phyloP scores from a whole-genome alignment of 2,888 invertebrate genomes.

The Steinernema carpocapsae region DNA sequence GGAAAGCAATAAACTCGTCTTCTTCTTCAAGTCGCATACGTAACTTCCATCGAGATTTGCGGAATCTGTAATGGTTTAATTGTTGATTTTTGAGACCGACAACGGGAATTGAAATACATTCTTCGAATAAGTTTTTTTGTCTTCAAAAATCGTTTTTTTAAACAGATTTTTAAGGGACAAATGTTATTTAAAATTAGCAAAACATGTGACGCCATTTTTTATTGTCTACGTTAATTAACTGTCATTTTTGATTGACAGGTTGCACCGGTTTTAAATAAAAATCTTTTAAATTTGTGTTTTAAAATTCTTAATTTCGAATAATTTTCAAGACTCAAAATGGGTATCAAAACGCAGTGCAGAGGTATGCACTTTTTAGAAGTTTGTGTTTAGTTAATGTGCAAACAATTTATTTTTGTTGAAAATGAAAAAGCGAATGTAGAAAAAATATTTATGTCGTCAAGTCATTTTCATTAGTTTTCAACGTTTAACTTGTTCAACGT shows the following conservation, averaged over 20 bases:
- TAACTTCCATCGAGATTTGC: slow-evolving; percentile 58
- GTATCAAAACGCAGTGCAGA: too few species aligned
- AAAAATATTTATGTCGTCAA: too few species aligned
- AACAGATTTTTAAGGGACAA: neutral
- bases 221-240: neutral
- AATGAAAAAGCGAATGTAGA: too few species aligned
- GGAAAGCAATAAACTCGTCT: slow-evolving; percentile 61
- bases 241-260: too few species aligned
- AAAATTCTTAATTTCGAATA: too few species aligned
- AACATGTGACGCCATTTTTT: neutral
- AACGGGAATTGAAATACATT: neutral
- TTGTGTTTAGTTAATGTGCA: too few species aligned
- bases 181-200: slow-evolving; percentile 12
- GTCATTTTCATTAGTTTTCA: too few species aligned
- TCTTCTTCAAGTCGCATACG: slow-evolving; percentile 62
- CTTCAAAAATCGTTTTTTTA: too few species aligned
- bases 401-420: too few species aligned
- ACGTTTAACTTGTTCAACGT: neutral
- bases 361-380: too few species aligned
- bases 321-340: too few species aligned
- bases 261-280: neutral
- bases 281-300: neutral
- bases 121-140: neutral
- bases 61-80: slow-evolving; percentile 52
- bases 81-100: neutral